These are phyloP conservation scores for Sebastes oblongus DNA, from an alignment of 2,797 vertebrate species.

Conservation along the genomic window DNA sequence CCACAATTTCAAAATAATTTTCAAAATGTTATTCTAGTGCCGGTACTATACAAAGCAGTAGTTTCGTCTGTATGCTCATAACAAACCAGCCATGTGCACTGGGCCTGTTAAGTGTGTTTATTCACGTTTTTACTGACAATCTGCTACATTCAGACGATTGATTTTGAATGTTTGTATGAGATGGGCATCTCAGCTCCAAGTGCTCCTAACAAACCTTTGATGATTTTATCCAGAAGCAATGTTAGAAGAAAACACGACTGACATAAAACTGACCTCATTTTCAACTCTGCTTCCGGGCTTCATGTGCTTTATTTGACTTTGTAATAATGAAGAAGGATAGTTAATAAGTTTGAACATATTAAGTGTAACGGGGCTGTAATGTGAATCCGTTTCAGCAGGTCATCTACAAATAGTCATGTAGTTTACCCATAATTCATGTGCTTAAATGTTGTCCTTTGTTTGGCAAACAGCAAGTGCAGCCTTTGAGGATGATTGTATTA, in stretches of 20 bases:
- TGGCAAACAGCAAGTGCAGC: not conserved
- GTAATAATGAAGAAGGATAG: not conserved
- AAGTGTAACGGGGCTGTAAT: not conserved
- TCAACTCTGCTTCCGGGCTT: not conserved
- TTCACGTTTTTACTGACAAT: slow-evolving; percentile 1
- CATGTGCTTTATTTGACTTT: slow-evolving; percentile 15
- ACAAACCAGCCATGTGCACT: not conserved
- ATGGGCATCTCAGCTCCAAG: not conserved
- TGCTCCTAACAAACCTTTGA: slow-evolving; percentile 10
- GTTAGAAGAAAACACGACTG: slow-evolving; percentile 17
- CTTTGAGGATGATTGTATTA: not conserved
- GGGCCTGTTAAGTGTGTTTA: not conserved
- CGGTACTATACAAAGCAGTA: not conserved
- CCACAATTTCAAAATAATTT: not conserved
- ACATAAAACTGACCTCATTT: slow-evolving; percentile 21
- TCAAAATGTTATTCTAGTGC: not conserved
- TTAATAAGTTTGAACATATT: not conserved
- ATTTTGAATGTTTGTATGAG: not conserved
- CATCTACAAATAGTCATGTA: not conserved
- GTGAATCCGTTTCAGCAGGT: not conserved
- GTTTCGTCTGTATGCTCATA: not conserved
- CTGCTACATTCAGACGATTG: not conserved
- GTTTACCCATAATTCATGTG: not conserved
- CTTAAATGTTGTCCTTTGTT: not conserved
- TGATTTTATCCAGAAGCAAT: slow-evolving; percentile 27